Percentiles rank a stretch among this genome's conserved stretches.
phyloP scores from a whole-genome alignment of 2,797 vertebrate genomes.

The Scolopax bukidnonensis region DNA sequence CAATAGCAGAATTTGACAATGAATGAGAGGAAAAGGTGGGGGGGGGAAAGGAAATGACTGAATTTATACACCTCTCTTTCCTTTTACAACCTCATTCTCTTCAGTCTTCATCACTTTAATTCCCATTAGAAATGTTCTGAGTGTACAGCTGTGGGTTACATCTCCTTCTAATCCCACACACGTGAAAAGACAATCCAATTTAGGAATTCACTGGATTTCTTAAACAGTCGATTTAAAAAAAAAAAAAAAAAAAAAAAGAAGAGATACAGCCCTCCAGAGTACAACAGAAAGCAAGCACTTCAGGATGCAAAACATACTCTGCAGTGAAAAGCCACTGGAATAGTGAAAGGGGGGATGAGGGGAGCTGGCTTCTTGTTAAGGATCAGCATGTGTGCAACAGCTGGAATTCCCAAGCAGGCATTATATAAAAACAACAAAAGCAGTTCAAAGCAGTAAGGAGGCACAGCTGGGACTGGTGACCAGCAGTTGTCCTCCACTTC shows the following conservation, averaged over 20 bases:
- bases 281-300: slow-evolving; percentile 15
- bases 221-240: neutral
- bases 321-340: neutral
- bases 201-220: neutral
- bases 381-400: slow-evolving; percentile 12
- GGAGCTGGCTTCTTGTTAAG: neutral
- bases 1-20: neutral
- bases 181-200: neutral
- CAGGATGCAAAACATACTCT: neutral
- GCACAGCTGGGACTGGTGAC: neutral
- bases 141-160: neutral
- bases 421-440: slow-evolving; percentile 6
- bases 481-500: neutral
- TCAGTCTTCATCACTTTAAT: neutral
- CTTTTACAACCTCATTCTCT: neutral
- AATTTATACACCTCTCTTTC: neutral
- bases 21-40: neutral
- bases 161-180: slow-evolving; percentile 16
- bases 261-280: neutral
- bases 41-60: neutral
- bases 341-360: neutral
- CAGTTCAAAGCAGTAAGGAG: neutral
- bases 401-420: slow-evolving; percentile 44
- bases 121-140: neutral
- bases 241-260: neutral